Base-by-base conservation (phyloP, 2,113 vertebrate genomes). In the Lucifuga dentata region DNA sequence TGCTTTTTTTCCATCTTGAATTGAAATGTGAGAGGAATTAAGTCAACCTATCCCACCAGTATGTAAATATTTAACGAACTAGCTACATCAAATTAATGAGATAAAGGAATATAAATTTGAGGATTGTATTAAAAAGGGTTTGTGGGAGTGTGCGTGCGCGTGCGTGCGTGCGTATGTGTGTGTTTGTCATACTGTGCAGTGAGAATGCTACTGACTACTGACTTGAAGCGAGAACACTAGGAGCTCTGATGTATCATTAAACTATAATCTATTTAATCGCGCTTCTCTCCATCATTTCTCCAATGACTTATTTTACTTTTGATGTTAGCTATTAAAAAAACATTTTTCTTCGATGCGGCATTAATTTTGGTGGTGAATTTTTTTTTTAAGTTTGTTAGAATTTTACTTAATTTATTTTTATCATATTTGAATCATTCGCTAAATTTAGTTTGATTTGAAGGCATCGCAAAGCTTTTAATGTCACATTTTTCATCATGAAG, bases 61-160 rank as follows among this genome's bases (percentile, higher is more conserved):
- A 40, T 92, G 85, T 92, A 90, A 20, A 87, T 85, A 90, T 62
- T 77, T 68, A 86, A 77, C 44, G 69, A 57, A 57, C 50, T 78
- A 78, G 76, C 78, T 32, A 61, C 62, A 57, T 78, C 81, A 59
- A 79, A 59, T 55, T 53, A 68, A 64, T 59, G 48, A 59, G 48
- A 52, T 17, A 29, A 57, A 56, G 67, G 65, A 92, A 57, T 49
- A 33, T 71, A 84, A 43, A 41, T 16, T 79, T 58, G 63, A 66
- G 80, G 89, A 90, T 91, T 64, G 77, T 89, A 92, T 90, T 89
- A 76, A 63, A 80, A 79, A 61, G 63, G 58, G 57, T 35, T 7
- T 20, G 49, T 29, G 62, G 10, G 24, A 16, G 62, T 23, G 40
- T 8, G 45, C 5, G 55, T 17, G 16, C 26, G 35, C 12, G 36